Evolutionary conservation across 2,888 invertebrate species (phyloP).

Genomic region (Heliconius ethilla): DNA sequence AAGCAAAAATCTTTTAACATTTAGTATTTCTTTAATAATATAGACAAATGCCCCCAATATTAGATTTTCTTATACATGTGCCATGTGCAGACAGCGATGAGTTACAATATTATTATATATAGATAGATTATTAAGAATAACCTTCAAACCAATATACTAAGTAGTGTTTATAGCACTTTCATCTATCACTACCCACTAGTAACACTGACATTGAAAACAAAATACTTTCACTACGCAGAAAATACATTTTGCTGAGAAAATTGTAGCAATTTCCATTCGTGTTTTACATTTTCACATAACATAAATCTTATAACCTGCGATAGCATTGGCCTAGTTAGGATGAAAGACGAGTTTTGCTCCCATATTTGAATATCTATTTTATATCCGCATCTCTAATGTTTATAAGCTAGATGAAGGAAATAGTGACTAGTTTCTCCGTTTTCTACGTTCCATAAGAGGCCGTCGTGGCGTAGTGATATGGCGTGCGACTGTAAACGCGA

Average conservation of each 20-base stretch:
- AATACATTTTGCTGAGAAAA: neutral
- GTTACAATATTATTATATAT: no score
- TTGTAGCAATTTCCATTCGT: neutral
- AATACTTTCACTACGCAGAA: neutral
- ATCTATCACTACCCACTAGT: neutral
- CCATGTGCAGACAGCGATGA: no score
- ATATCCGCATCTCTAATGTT: no score
- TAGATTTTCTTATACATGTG: no score
- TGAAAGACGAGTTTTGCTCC: neutral
- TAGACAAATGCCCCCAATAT: no score
- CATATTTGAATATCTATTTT: neutral
- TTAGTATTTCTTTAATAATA: no score
- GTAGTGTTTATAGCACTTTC: neutral
- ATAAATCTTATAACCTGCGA: slow-evolving; percentile 7
- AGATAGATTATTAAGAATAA: neutral
- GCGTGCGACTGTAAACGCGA: no score
- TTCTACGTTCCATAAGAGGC: no score
- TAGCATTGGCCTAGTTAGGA: neutral
- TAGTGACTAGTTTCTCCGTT: no score
- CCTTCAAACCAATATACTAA: neutral
- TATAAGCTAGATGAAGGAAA: no score
- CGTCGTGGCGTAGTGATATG: no score
- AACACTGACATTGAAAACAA: neutral
- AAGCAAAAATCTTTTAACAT: no score
- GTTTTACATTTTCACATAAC: slow-evolving; percentile 1